Evolutionary conservation across 37 sponge, comb jelly and placozoan species (phyloP).

Genomic region (Beroe ovata): DNA sequence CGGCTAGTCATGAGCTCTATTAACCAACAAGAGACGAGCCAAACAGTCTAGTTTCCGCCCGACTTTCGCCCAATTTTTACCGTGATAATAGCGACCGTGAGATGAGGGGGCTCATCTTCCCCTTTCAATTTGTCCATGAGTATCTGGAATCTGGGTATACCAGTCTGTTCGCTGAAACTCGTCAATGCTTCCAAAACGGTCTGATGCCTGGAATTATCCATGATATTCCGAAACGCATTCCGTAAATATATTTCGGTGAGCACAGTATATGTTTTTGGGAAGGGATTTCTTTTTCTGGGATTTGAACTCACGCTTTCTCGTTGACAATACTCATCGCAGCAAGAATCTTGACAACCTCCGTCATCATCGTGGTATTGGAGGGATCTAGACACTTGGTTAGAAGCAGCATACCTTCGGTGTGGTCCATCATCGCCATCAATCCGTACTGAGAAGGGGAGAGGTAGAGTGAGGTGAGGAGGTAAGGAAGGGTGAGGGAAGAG

Average conservation of each 20-base stretch:
- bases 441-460: constrained; percentile 78
- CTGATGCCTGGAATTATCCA: constrained; percentile 70
- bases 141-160: constrained; percentile 53
- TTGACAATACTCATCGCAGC: constrained; percentile 93
- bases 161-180: constrained; percentile 49
- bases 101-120: constrained; percentile 20
- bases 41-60: too few species aligned
- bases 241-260: too few species aligned
- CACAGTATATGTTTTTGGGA: too few species aligned
- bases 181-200: constrained; percentile 69
- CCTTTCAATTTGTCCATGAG: constrained; percentile 57
- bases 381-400: constrained; percentile 91
- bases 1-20: too few species aligned
- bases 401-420: constrained; percentile 82
- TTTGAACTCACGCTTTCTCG: constrained; percentile 67
- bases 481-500: too few species aligned
- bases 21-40: too few species aligned
- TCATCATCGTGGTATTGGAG: constrained; percentile 84
- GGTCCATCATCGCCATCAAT: constrained; percentile 84
- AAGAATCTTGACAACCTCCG: constrained; percentile 84
- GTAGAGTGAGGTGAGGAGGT: not conserved
- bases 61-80: constrained; percentile 4
- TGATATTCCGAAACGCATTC: too few species aligned
- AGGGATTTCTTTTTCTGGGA: too few species aligned
- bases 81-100: constrained; percentile 47